A percentile compares a stretch with the other conserved stretches of the same genome.
These are phyloP conservation scores for Coregonus sp. DNA, from an alignment of 2,797 vertebrate genomes.

Conservation along the genomic window DNA sequence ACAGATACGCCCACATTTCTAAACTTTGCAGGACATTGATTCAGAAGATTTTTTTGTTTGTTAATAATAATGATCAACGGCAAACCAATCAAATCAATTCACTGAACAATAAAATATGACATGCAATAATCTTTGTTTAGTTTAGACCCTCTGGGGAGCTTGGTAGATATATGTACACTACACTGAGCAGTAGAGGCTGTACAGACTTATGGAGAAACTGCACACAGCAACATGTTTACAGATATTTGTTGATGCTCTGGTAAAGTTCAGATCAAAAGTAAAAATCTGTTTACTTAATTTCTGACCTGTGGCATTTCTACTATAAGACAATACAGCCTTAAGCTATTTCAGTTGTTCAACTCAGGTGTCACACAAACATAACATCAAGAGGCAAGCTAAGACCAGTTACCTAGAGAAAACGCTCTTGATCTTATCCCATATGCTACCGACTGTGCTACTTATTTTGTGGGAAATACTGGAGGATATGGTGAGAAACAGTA, in stretches of 20 bases:
- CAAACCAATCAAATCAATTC: background rate
- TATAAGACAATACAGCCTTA: conserved; percentile 1
- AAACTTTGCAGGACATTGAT: too few relatives aligned
- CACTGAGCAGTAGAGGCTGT: too few relatives aligned
- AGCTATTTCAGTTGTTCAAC: background rate
- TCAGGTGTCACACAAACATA: conserved; percentile 12
- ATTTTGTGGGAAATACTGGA: conserved; percentile 84
- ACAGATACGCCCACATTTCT: too few relatives aligned
- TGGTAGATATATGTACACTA: too few relatives aligned
- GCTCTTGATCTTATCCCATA: conserved; percentile 85
- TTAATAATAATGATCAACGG: background rate
- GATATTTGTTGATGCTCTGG: too few relatives aligned
- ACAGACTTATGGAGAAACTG: too few relatives aligned
- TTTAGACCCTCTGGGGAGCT: too few relatives aligned
- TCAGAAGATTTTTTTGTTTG: background rate
- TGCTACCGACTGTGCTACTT: conserved; percentile 83
- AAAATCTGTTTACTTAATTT: background rate
- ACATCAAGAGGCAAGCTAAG: conserved; percentile 37
- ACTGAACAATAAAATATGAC: too few relatives aligned
- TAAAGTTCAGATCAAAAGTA: too few relatives aligned
- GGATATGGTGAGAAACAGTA: conserved; percentile 34
- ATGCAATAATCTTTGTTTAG: background rate
- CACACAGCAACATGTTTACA: too few relatives aligned
- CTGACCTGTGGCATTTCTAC: background rate
- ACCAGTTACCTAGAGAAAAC: conserved; percentile 83